Percentiles rank a stretch among this genome's conserved stretches.
Conservation (phyloP, 30 jellyfish, hydroid and myxozoan species). For the Aurelia sp. region DNA sequence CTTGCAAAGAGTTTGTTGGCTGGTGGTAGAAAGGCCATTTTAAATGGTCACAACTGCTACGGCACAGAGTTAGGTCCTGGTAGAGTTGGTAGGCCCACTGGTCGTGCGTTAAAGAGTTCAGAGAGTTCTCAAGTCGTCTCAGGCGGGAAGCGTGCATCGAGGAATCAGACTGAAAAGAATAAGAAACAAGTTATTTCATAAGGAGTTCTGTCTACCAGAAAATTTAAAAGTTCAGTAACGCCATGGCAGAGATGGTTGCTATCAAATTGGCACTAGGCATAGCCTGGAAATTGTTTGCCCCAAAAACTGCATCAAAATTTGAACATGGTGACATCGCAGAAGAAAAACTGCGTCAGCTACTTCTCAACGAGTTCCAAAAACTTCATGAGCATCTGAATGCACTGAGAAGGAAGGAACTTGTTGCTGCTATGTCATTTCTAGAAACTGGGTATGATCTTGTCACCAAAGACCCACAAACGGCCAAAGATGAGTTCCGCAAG, state of each 20-base stretch:
- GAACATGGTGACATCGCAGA: conserved; percentile 88
- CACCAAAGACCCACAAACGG: conserved; percentile 58
- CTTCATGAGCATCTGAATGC: conserved; percentile 87
- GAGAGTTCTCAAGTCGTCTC: too few relatives aligned
- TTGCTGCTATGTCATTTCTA: conserved; percentile 80
- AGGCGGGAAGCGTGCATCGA: too few relatives aligned
- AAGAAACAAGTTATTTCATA: too few relatives aligned
- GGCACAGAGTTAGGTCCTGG: too few relatives aligned
- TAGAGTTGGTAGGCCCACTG: too few relatives aligned
- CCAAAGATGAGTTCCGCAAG: conserved; percentile 82
- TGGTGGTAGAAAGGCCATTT: too few relatives aligned
- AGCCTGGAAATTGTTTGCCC: conserved; percentile 93
- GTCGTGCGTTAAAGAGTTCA: too few relatives aligned
- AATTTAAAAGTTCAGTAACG: not conserved
- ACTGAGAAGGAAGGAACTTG: conserved; percentile 89
- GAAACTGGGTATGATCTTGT: conserved; percentile 90
- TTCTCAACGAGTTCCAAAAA: conserved; percentile 83
- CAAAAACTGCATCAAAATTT: conserved; percentile 73
- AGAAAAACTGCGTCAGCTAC: conserved; percentile 83
- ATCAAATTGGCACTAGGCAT: conserved; percentile 66
- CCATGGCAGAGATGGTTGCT: conserved; percentile 82
- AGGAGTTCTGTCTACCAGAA: too few relatives aligned
- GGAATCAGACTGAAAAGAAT: too few relatives aligned
- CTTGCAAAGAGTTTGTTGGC: too few relatives aligned
- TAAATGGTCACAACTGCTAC: too few relatives aligned